A percentile compares a stretch with the other conserved stretches of the same genome.
phyloP scores from a whole-genome alignment of 2,888 invertebrate genomes.

The Polydrusus pterygomalis region DNA sequence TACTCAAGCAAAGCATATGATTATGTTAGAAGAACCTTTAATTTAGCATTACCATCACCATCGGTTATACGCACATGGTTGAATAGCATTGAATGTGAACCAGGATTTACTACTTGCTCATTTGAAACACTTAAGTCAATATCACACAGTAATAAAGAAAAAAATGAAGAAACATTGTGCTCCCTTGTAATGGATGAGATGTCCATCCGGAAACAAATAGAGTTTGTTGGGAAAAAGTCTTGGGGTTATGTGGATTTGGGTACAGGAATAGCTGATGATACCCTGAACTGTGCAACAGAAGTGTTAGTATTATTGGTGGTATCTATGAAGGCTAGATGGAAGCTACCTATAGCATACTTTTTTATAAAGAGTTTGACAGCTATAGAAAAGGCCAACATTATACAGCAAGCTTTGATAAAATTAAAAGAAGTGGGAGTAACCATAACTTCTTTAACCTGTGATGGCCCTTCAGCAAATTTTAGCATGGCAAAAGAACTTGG shows the following conservation, averaged over 20 bases:
- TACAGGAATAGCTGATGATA: conserved; percentile 32
- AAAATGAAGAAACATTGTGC: conserved; percentile 32
- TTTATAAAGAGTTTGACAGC: conserved; percentile 56
- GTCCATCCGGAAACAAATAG: conserved; percentile 55
- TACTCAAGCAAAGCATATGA: conserved; percentile 37
- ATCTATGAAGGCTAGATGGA: conserved; percentile 56
- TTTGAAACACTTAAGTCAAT: conserved; percentile 24
- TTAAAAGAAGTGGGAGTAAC: conserved; percentile 51
- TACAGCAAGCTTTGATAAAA: conserved; percentile 45
- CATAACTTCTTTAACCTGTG: conserved; percentile 56
- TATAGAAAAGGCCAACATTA: conserved; percentile 53
- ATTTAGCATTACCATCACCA: conserved; percentile 32
- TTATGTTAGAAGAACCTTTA: conserved; percentile 41
- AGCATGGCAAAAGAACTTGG: conserved; percentile 43
- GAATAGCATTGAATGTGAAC: conserved; percentile 29
- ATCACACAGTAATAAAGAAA: background rate
- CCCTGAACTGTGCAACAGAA: conserved; percentile 53
- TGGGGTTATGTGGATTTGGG: conserved; percentile 57
- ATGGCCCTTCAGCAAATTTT: conserved; percentile 55
- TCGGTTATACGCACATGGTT: conserved; percentile 24
- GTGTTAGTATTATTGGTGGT: conserved; percentile 59
- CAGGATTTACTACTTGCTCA: conserved; percentile 28
- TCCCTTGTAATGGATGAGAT: conserved; percentile 56
- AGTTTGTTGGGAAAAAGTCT: conserved; percentile 46
- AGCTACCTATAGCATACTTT: conserved; percentile 61